Conservation (phyloP, 1,140 invertebrate species). For the Euschistus heros region DNA sequence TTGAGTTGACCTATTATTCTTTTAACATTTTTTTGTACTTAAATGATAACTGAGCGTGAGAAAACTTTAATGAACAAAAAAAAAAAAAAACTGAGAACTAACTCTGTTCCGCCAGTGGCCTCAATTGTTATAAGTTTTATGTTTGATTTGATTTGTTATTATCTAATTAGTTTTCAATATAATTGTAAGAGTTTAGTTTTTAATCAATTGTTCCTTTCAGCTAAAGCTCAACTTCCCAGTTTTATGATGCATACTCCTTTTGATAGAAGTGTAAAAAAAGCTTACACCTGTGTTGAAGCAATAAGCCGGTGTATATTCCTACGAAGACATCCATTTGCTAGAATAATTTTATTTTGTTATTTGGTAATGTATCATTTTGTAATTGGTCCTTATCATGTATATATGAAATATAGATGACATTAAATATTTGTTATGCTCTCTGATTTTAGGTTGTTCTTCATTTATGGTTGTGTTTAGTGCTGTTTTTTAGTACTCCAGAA, state of each 20-base stretch:
- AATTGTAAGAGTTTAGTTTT: background rate
- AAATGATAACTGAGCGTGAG: background rate
- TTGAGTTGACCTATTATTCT: too few relatives aligned
- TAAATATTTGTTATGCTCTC: too few relatives aligned
- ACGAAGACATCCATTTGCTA: background rate
- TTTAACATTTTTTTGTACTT: background rate
- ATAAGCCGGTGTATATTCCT: background rate
- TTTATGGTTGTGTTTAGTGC: too few relatives aligned
- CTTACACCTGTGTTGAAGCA: background rate
- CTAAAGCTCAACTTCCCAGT: slow-evolving; percentile 1
- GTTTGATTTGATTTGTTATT: background rate
- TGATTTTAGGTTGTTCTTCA: too few relatives aligned
- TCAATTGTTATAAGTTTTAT: background rate
- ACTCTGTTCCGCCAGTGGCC: background rate
- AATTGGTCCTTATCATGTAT: too few relatives aligned
- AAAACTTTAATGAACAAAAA: background rate
- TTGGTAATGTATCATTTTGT: background rate
- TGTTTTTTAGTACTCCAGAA: too few relatives aligned
- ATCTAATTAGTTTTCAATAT: background rate
- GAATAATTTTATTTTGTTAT: background rate
- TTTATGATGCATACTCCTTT: slow-evolving; percentile 2
- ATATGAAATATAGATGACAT: too few relatives aligned
- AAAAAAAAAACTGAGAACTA: background rate
- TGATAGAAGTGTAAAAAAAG: background rate
- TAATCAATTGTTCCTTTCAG: background rate